A percentile compares a stretch with the other conserved stretches of the same genome.
Evolutionary conservation across 2,888 invertebrate species (phyloP).

Genomic region (Hydropsyche betteni): DNA sequence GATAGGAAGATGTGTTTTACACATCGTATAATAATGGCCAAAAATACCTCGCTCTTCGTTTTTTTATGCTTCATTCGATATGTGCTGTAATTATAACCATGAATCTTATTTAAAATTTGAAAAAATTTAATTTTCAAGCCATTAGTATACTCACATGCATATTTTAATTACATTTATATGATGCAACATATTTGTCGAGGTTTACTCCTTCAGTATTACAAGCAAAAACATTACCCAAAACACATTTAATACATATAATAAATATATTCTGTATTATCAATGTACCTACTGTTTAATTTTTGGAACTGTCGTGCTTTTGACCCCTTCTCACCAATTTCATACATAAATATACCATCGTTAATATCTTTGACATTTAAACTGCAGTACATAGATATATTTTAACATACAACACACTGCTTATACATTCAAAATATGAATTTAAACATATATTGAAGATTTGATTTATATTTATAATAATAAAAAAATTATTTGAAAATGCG

Average conservation of each 20-base stretch:
- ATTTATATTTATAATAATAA: slow-evolving; percentile 10
- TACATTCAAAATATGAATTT: background rate
- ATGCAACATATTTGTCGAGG: background rate
- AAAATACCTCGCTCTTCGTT: background rate
- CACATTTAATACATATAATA: slow-evolving; percentile 10
- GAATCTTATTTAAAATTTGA: too few relatives aligned
- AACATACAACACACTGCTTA: slow-evolving; percentile 1
- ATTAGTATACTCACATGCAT: too few relatives aligned
- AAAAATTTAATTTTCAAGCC: background rate
- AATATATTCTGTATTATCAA: slow-evolving; percentile 17
- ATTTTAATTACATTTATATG: slow-evolving; percentile 10
- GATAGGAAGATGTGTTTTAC: slow-evolving; percentile 42
- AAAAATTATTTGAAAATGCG: slow-evolving; percentile 23
- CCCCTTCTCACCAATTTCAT: background rate
- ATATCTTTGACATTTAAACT: background rate
- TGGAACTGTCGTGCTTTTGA: slow-evolving; percentile 51
- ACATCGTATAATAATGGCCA: background rate
- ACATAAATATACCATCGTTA: background rate
- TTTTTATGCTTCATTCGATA: background rate
- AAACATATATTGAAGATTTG: slow-evolving; percentile 4
- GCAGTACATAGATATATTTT: slow-evolving; percentile 4
- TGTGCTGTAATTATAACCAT: too few relatives aligned
- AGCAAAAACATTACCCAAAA: slow-evolving; percentile 10
- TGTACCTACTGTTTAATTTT: slow-evolving; percentile 44
- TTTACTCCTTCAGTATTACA: background rate